These are phyloP conservation scores for Antheraea yamamai DNA, from an alignment of 2,888 invertebrate species.

Conservation along the genomic window DNA sequence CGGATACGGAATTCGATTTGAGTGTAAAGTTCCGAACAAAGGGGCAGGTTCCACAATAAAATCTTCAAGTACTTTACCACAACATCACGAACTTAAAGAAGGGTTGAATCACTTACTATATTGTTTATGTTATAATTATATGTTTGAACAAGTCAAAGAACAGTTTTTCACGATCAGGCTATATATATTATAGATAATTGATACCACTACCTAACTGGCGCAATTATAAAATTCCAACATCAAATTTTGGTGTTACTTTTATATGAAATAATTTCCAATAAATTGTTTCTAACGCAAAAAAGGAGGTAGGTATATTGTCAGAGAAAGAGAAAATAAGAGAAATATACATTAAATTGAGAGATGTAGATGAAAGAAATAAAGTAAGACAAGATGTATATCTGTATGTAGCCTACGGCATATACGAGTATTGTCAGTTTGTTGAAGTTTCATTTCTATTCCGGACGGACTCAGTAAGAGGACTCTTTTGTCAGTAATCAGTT, in stretches of 20 bases:
- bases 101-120: background rate
- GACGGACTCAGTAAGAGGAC: no score
- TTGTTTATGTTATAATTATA: background rate
- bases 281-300: no score
- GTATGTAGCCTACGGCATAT: no score
- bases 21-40: conserved; percentile 17
- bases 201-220: background rate
- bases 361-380: no score
- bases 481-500: background rate
- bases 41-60: conserved; percentile 12
- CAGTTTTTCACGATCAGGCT: background rate
- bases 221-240: background rate
- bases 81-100: background rate
- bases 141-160: background rate
- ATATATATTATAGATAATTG: background rate
- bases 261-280: no score
- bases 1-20: conserved; percentile 13
- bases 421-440: no score
- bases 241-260: no score
- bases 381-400: no score
- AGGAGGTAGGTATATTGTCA: no score
- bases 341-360: no score
- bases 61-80: background rate
- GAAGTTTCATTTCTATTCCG: no score
- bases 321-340: no score